Base-by-base conservation (phyloP, 2,888 invertebrate genomes). In the Psococerastis gibbosa region DNA sequence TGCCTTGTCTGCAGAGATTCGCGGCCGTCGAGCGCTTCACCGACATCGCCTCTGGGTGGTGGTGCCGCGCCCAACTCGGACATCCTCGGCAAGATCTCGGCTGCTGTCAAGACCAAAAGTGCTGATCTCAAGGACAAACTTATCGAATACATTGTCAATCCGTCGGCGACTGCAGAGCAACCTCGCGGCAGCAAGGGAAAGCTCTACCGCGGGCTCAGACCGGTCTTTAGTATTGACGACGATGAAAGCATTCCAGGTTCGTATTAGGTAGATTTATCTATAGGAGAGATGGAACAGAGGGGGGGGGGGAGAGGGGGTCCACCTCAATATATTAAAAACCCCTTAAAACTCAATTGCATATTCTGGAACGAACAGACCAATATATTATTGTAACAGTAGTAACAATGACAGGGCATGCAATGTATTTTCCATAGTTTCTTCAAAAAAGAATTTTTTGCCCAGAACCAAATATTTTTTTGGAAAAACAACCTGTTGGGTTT, bases 151-250 rank as follows among this genome's bases (percentile, higher is more conserved):
- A 92, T 94, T 51, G 87, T 87, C 0, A 92, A 91, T 68, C 84
- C 88, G 2, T 75, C 71, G 51, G 67, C 67, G 48, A 69, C 69
- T 32, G 82, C 83, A 56, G 71, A 79, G 55, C 87, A 88, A 58
- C 89, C 92, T 2, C 87, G 82, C 44, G 80, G 81, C 50, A 72
- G 68, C 45, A 87, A 89, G 55, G 76, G 77, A 57, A 88, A 80
- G 61, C 71, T 84, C 34, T 89, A 91, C 59, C 72, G 89, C 52
- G 87, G 87, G 63, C 80, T 85, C 45, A 82, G 84, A 1, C 87
- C 89, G 5, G 88, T 94, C 6, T 95, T 95, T 59, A 88, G 88
- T 59, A 89, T 94, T 56, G 89, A 88, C 54, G 92, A 91, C 56
- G 89, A 91, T 58, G 71, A 75, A 49, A 75, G 75, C 55, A 69